Evolutionary conservation across 2,797 vertebrate genomes (phyloP), one percentile per base, ranked within the genome.

Genomic region (Fratercula arctica): DNA sequence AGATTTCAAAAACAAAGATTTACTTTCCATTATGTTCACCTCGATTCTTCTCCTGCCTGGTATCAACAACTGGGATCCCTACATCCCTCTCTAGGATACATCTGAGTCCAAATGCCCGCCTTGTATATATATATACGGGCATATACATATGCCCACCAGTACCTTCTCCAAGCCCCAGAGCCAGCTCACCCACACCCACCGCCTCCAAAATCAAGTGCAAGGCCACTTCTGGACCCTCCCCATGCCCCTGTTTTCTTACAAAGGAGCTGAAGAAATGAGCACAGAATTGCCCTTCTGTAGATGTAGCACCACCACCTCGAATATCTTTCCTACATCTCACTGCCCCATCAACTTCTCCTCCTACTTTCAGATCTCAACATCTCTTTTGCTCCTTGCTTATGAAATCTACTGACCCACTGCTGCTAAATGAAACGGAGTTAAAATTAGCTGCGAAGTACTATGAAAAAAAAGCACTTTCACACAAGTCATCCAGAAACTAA

Each of bases 401-500:
- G 61, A 16, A 81, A 93, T 51, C 89, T 25, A 61, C 85, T 89
- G 95, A 84, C 87, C 95, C 35, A 16, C 46, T 76, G 93, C 79
- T 89, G 92, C 78, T 80, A 54, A 70, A 88, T 0, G 33, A 53
- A 91, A 91, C 8, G 18, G 72, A 93, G 96, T 69, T 96, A 94
- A 96, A 95, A 92, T 95, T 90, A 97, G 77, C 88, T 79, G 86
- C 72, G 46, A 85, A 95, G 90, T 8, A 20, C 59, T 33, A 45
- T 0, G 72, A 70, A 73, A 80, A 37, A 46, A 54, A 56, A 56
- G 46, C 66, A 48, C 82, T 95, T 84, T 48, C 53, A 74, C 2
- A 29, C 79, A 92, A 91, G 73, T 59, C 84, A 80, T 88, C 85
- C 82, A 93, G 94, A 97, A 94, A 94, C 87, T 68, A 51, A 92